Base-by-base conservation (phyloP, 2,113 vertebrate species). In the Acanthochromis polyacanthus region DNA sequence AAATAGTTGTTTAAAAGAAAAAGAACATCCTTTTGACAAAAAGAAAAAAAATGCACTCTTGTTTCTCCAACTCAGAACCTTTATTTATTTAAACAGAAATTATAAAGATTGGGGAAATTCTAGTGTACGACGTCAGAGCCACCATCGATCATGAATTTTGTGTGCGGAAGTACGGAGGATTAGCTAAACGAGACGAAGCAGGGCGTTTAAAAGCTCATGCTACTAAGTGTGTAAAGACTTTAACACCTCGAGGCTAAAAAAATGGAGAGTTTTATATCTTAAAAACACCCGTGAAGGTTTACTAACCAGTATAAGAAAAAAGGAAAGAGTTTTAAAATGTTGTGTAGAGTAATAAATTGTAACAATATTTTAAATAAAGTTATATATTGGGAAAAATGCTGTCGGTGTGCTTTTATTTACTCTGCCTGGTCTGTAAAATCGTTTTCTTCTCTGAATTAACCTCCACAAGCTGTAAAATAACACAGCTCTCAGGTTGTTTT, bases 351-450 rank as follows among this genome's bases (percentile, higher is more conserved):
- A 88, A 94, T 92, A 93, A 93, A 92, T 93, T 94, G 93, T 95
- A 94, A 94, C 91, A 93, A 90, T 93, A 94, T 95, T 95, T 95
- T 95, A 95, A 95, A 95, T 94, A 95, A 95, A 95, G 90, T 91
- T 84, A 92, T 91, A 90, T 93, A 93, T 94, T 94, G 91, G 81
- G 64, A 72, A 87, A 72, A 74, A 71, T 38, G 14, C 22, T 79
- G 50, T 56, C 32, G 0, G 22, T 78, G 51, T 91, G 64, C 38
- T 15, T 43, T 86, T 75, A 17, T 84, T 83, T 75, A 40, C 15
- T 58, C 11, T 22, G 15, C n/a, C 1, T 19, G 8, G 3, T n/a
- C 20, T 4, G 36, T 32, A 2, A 67, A 52, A 36, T 28, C 23
- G 4, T 43, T 60, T 48, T 76, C 4, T 65, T 45, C 20, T 25